A percentile compares a stretch with the other conserved stretches of the same genome.
Conservation (phyloP, 2,888 invertebrate species). For the Drosophila picticornis region DNA sequence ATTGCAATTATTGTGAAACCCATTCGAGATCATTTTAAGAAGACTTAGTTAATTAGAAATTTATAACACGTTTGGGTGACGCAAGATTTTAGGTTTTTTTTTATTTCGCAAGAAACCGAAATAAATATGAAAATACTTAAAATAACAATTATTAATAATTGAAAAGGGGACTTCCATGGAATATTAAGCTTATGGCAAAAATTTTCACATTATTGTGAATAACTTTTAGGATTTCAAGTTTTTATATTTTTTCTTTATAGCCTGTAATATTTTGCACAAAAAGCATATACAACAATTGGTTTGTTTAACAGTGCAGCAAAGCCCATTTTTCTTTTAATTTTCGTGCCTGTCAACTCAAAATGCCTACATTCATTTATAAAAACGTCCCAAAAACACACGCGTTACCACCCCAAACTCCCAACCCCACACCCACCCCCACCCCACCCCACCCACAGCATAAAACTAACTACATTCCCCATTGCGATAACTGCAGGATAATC, state of each 20-base stretch:
- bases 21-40: background rate
- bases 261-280: background rate
- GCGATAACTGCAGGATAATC: conserved; percentile 64
- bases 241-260: background rate
- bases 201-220: background rate
- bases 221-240: background rate
- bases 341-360: conserved; percentile 82
- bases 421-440: background rate
- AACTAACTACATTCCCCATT: background rate
- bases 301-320: conserved; percentile 37
- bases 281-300: background rate
- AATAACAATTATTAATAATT: background rate
- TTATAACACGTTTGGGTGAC: background rate
- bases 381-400: conserved; percentile 60
- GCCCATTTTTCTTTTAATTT: conserved; percentile 83
- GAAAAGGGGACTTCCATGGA: background rate
- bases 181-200: background rate
- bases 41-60: background rate
- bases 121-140: background rate
- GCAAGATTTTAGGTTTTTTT: background rate
- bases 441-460: background rate
- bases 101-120: background rate
- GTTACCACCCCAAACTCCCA: background rate
- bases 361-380: conserved; percentile 78
- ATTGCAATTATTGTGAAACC: background rate